phyloP scores from a whole-genome alignment of 2,797 vertebrate species.

The Sarcoramphus papa region DNA sequence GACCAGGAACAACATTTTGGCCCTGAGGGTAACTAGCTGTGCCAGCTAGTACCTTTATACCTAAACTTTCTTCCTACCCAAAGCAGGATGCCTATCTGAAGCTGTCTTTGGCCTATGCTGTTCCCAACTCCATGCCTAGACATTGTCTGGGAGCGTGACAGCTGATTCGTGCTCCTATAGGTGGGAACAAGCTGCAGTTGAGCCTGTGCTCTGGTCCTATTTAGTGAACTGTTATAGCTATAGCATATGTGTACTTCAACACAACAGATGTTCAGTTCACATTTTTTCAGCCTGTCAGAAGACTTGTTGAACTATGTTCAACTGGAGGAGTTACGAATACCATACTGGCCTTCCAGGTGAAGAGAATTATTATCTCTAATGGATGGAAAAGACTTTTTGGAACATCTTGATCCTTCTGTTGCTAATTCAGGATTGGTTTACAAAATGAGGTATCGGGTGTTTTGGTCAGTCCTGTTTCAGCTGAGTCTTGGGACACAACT shows the following conservation, averaged over 20 bases:
- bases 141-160: background rate
- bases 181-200: background rate
- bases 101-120: background rate
- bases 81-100: background rate
- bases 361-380: background rate
- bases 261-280: background rate
- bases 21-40: background rate
- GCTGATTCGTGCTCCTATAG: background rate
- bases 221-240: background rate
- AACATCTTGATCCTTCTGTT: background rate
- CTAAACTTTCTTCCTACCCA: background rate
- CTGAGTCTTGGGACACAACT: background rate
- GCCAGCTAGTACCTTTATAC: background rate
- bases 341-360: background rate
- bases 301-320: background rate
- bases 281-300: background rate
- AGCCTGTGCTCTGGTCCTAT: background rate
- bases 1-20: background rate
- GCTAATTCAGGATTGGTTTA: background rate
- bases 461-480: background rate
- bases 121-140: background rate
- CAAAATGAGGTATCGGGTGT: background rate
- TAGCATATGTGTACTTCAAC: background rate
- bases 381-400: background rate
- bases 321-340: background rate